phyloP scores from a whole-genome alignment of 2,113 vertebrate species.

The Brachyhypopomus gauderio region DNA sequence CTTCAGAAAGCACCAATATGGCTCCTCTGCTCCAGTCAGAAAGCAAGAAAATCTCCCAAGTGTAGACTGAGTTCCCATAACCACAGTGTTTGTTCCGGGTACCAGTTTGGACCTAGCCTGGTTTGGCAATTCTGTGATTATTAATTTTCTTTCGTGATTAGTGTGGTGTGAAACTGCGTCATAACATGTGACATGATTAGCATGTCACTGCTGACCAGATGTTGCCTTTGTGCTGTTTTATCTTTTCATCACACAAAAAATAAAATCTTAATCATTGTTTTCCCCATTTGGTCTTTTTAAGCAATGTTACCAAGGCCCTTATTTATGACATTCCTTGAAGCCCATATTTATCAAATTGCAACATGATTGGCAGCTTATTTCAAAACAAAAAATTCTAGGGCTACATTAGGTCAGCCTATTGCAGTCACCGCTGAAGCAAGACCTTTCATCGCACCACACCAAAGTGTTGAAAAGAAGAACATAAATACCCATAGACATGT shows the following conservation, averaged over 20 bases:
- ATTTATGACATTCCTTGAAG: neutral
- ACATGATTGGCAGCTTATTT: neutral
- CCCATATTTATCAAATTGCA: neutral
- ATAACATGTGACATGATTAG: no score
- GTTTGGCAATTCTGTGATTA: neutral
- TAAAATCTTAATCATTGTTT: neutral
- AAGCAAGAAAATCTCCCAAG: neutral
- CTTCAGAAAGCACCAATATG: constrained; percentile 37
- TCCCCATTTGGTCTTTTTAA: neutral
- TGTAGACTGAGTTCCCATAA: neutral
- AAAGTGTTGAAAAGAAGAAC: neutral
- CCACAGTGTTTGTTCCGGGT: neutral
- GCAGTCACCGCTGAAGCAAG: neutral
- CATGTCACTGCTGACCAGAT: no score
- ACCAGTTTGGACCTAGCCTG: no score
- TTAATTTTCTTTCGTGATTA: neutral
- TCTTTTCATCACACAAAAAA: no score
- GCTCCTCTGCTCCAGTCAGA: constrained; percentile 2
- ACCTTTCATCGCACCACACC: neutral
- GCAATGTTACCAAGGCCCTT: neutral
- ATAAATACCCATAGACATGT: constrained; percentile 13
- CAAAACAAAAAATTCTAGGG: neutral
- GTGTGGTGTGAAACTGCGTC: neutral
- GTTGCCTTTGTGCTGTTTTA: no score
- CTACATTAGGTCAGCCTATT: neutral